Conservation (phyloP, 2,797 vertebrate genomes). For the Crocodylus rhombifer region DNA sequence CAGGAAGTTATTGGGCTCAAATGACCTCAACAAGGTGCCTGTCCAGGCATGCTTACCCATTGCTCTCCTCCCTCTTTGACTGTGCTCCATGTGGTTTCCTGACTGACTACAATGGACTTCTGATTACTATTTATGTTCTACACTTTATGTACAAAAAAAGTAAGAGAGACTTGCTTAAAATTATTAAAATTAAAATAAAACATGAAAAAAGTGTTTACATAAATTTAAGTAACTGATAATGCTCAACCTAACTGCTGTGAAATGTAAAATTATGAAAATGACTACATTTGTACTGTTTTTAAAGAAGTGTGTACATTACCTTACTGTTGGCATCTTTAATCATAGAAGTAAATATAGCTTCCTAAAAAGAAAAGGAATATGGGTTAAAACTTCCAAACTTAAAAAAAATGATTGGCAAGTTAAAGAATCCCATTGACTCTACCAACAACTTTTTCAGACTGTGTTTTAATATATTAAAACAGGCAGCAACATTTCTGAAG, state of each 20-base stretch:
- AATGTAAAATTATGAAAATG: not conserved
- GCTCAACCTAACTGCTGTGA: not conserved
- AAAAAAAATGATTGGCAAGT: not conserved
- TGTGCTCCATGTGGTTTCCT: not conserved
- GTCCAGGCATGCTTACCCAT: too few species aligned
- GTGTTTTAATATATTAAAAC: not conserved
- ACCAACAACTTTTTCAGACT: not conserved
- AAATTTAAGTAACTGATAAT: not conserved
- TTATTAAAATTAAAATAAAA: too few species aligned
- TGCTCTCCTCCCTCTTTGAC: too few species aligned
- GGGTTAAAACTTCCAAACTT: not conserved
- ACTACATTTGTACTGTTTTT: not conserved
- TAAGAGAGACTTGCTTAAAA: too few species aligned
- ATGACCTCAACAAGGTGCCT: too few species aligned
- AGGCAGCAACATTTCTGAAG: not conserved
- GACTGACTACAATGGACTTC: too few species aligned
- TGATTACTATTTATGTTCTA: too few species aligned
- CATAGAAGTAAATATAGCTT: constrained; percentile 83
- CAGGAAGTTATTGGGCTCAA: too few species aligned
- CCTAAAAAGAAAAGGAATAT: constrained; percentile 70
- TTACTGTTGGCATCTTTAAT: constrained; percentile 81
- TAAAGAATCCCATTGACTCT: not conserved
- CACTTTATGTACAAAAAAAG: too few species aligned
- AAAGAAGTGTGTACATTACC: constrained; percentile 71
- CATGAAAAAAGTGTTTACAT: not conserved